A percentile compares a stretch with the other conserved stretches of the same genome.
Evolutionary conservation across 2,113 vertebrate species (phyloP).

Genomic region (Meleagris gallopavo): DNA sequence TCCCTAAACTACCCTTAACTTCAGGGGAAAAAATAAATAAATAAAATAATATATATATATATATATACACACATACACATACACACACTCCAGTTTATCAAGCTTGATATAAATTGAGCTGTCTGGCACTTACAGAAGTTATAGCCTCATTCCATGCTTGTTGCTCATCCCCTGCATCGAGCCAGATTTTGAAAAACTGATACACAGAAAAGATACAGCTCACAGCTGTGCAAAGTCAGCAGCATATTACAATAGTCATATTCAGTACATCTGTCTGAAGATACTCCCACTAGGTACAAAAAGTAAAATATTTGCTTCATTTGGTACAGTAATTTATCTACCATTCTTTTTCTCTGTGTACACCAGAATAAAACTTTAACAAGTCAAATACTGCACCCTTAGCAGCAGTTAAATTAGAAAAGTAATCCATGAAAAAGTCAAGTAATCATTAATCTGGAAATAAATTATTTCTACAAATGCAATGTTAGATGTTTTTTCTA

Average conservation of each 20-base stretch:
- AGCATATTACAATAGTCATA: background rate
- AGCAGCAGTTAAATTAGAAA: background rate
- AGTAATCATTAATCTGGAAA: background rate
- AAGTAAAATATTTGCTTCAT: background rate
- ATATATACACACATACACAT: too few species aligned
- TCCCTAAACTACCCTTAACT: background rate
- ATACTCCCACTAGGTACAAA: background rate
- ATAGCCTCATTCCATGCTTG: background rate
- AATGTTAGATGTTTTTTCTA: background rate
- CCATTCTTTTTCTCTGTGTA: background rate
- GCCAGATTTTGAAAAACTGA: background rate
- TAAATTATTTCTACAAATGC: background rate
- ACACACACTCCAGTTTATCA: background rate
- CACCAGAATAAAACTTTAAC: background rate
- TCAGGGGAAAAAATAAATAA: background rate
- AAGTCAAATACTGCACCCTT: background rate
- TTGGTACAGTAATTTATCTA: background rate
- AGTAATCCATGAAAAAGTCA: background rate
- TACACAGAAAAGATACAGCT: background rate
- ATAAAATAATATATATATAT: too few species aligned
- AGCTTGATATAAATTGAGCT: too few species aligned
- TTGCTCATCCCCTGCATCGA: background rate
- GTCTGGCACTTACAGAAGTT: background rate
- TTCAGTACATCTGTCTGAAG: background rate
- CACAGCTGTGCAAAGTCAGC: background rate